Conservation (phyloP, 2,888 invertebrate genomes). For the Cryptocephalus moraei region DNA sequence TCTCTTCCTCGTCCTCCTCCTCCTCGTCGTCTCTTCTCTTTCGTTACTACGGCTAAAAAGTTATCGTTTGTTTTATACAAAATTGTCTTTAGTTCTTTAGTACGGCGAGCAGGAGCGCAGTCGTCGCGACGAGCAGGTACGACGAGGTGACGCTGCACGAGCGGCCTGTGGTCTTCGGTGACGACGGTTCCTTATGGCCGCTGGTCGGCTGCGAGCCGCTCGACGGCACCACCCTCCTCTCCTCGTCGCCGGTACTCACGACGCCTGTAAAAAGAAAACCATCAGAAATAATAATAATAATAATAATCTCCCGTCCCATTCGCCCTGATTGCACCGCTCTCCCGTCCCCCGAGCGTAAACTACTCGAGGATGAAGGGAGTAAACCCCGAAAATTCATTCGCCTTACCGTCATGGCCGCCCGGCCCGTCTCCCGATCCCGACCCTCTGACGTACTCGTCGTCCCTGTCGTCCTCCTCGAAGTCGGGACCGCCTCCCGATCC, state of each 20-base stretch:
- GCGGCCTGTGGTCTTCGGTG: not conserved
- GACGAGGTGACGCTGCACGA: not conserved
- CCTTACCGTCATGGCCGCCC: not conserved
- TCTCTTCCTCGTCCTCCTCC: not conserved
- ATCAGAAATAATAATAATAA: too few species aligned
- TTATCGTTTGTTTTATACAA: not conserved
- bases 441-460: slow-evolving; percentile 35
- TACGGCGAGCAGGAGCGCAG: not conserved
- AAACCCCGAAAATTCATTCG: too few species aligned
- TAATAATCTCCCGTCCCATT: too few species aligned
- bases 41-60: too few species aligned
- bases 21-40: not conserved
- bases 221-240: too few species aligned
- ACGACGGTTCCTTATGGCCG: too few species aligned
- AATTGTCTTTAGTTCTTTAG: not conserved
- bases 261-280: too few species aligned
- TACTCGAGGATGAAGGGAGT: too few species aligned
- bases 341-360: too few species aligned
- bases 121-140: not conserved
- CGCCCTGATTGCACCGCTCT: too few species aligned
- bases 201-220: too few species aligned
- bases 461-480: slow-evolving; percentile 41
- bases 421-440: slow-evolving; percentile 34
- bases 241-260: too few species aligned
- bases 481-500: slow-evolving; percentile 48